Conservation (phyloP, 2,797 vertebrate genomes). For the Arctocebus calabarensis region DNA sequence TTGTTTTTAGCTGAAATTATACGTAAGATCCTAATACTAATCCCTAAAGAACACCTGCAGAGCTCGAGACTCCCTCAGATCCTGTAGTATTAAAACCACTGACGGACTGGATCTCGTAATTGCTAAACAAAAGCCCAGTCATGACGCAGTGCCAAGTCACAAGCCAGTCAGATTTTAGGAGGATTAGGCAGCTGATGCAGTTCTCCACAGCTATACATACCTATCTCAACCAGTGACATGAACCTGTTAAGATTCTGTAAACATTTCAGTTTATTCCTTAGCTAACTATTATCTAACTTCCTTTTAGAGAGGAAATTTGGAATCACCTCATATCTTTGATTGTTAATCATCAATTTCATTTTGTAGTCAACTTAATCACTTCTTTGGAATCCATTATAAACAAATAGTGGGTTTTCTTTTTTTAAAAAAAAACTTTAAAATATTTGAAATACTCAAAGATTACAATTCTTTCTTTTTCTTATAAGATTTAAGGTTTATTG, state of each 20-base stretch:
- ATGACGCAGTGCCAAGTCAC: neutral
- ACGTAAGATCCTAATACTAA: neutral
- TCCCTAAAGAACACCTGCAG: neutral
- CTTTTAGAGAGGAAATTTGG: neutral
- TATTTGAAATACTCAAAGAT: neutral
- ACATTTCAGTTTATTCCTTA: conserved; percentile 3
- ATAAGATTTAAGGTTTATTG: neutral
- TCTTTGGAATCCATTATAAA: neutral
- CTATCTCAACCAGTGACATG: neutral
- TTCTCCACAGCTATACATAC: neutral
- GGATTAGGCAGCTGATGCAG: neutral
- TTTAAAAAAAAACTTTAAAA: neutral
- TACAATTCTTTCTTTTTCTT: neutral
- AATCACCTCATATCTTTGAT: neutral
- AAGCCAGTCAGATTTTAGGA: neutral
- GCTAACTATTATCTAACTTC: neutral
- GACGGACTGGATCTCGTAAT: neutral
- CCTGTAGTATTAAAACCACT: neutral
- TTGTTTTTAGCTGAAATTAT: neutral
- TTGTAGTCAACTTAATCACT: neutral
- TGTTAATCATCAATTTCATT: neutral
- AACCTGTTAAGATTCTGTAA: neutral
- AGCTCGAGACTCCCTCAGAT: neutral
- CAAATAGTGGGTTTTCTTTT: neutral
- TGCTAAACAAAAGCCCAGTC: neutral